Percentiles rank a stretch among this genome's conserved stretches.
These are phyloP conservation scores for Plotosus lineatus DNA, from an alignment of 2,113 vertebrate genomes.

Conservation along the genomic window DNA sequence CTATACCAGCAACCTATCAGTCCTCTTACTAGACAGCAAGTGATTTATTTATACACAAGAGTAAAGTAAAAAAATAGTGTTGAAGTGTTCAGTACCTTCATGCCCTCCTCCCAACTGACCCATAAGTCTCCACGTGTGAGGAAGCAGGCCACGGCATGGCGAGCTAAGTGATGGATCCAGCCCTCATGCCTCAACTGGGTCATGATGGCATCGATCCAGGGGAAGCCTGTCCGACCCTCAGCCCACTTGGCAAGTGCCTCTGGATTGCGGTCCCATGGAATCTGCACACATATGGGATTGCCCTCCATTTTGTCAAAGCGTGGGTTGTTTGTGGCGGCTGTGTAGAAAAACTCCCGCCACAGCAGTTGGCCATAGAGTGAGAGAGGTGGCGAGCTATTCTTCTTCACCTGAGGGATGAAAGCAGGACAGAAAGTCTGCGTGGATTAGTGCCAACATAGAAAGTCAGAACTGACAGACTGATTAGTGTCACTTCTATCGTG, in stretches of 20 bases:
- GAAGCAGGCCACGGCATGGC: slow-evolving; percentile 95
- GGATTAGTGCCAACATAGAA: neutral
- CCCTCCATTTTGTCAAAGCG: slow-evolving; percentile 99
- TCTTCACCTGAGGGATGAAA: slow-evolving; percentile 83
- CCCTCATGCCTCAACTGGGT: slow-evolving; percentile 95
- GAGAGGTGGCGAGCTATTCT: slow-evolving; percentile 94
- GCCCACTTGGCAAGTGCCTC: slow-evolving; percentile 98
- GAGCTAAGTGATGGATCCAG: slow-evolving; percentile 97
- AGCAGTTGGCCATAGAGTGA: slow-evolving; percentile 96
- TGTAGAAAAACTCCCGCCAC: slow-evolving; percentile 99
- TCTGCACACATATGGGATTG: slow-evolving; percentile 98
- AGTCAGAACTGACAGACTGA: neutral
- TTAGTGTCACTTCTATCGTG: neutral
- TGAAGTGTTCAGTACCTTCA: slow-evolving; percentile 80
- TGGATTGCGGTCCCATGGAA: slow-evolving; percentile 96
- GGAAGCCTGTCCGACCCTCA: slow-evolving; percentile 92
- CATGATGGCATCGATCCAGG: slow-evolving; percentile 99
- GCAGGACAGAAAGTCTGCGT: neutral
- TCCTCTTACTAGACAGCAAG: neutral
- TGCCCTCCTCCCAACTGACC: slow-evolving; percentile 99
- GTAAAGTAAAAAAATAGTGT: neutral
- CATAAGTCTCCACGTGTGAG: slow-evolving; percentile 94
- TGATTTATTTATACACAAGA: neutral
- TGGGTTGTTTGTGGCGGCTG: slow-evolving; percentile 94
- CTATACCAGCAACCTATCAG: neutral